phyloP scores from a whole-genome alignment of 2,888 invertebrate genomes.

The Drosophila subquinaria region DNA sequence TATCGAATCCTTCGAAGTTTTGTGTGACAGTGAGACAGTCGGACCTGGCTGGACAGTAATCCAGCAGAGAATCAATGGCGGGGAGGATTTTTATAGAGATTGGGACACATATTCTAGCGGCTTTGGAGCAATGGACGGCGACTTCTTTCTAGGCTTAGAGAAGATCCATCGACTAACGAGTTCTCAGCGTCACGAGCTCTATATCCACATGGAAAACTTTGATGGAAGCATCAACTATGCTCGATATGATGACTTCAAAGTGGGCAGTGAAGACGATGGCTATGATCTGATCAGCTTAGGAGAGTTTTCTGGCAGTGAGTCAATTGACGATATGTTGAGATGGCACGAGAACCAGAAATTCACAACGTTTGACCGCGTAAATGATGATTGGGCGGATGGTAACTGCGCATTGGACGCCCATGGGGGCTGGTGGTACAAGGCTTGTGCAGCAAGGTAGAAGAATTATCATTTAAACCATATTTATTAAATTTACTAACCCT shows the following conservation, averaged over 20 bases:
- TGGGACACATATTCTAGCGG: background rate
- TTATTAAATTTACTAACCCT: background rate
- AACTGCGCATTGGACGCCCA: background rate
- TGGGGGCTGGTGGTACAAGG: conserved; percentile 11
- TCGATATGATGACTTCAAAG: conserved; percentile 6
- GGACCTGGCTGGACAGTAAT: conserved; percentile 11
- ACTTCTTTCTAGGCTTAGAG: conserved; percentile 11
- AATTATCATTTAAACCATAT: background rate
- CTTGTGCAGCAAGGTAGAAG: background rate
- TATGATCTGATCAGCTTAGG: conserved; percentile 3
- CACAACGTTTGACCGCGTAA: background rate
- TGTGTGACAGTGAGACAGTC: background rate
- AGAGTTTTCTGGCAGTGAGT: background rate
- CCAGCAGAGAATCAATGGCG: conserved; percentile 3
- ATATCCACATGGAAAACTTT: background rate
- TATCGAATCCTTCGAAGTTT: background rate
- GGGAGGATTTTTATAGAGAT: background rate
- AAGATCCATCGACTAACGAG: conserved; percentile 3
- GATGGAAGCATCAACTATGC: background rate
- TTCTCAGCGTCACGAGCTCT: background rate
- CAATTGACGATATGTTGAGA: background rate
- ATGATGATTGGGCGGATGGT: background rate
- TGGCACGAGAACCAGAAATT: background rate
- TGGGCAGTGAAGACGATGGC: background rate
- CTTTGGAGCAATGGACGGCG: background rate